Evolutionary conservation across 2,113 vertebrate genomes (phyloP).

Genomic region (Ciconia stormi): DNA sequence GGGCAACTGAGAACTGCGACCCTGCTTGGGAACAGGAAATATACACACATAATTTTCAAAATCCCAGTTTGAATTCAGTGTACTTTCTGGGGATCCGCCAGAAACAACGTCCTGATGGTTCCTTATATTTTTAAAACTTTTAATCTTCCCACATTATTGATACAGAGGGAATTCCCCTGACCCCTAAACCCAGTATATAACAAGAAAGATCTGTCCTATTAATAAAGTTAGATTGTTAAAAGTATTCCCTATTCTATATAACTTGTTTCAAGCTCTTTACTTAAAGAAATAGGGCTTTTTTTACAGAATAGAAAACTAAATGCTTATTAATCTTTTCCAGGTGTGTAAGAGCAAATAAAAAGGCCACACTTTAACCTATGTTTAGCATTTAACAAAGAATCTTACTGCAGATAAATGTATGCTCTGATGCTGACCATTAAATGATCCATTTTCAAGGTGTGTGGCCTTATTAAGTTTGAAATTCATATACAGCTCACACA

Average conservation of each 20-base stretch:
- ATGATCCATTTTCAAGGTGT: slow-evolving; percentile 34
- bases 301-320: not conserved
- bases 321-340: slow-evolving; percentile 3
- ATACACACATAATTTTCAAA: not conserved
- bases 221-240: not conserved
- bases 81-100: not conserved
- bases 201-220: not conserved
- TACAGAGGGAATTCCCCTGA: not conserved
- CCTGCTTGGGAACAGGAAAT: not conserved
- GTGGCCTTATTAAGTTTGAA: slow-evolving; percentile 41
- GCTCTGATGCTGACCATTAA: not conserved
- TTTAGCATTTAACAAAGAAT: not conserved
- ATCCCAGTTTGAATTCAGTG: not conserved
- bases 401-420: not conserved
- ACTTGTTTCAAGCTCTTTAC: not conserved
- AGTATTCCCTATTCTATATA: not conserved
- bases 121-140: not conserved
- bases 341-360: slow-evolving; percentile 10
- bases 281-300: not conserved
- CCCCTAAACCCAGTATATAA: not conserved
- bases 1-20: not conserved
- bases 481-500: slow-evolving; percentile 5
- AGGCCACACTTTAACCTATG: not conserved
- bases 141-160: not conserved
- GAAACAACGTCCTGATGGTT: not conserved